phyloP scores from a whole-genome alignment of 2,888 invertebrate genomes.

The Ceraclea dissimilis region DNA sequence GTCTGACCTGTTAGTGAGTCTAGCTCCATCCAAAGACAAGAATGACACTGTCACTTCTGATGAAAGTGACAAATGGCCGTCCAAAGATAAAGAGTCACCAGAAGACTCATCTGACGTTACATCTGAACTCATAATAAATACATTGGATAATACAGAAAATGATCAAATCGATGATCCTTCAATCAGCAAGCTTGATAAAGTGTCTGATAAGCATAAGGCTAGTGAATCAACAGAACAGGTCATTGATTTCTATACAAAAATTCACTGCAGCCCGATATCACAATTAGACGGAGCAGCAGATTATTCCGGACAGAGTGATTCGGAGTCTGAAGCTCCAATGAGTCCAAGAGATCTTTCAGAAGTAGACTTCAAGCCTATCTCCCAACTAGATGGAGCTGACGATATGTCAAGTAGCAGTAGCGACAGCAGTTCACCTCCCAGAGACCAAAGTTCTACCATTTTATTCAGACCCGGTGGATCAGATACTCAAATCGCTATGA shows the following conservation, averaged over 20 bases:
- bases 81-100: constrained; percentile 12
- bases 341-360: constrained; percentile 37
- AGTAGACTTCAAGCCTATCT: constrained; percentile 44
- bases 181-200: background rate
- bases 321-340: constrained; percentile 39
- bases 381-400: constrained; percentile 63
- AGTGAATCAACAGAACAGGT: constrained; percentile 45
- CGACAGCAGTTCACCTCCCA: constrained; percentile 35
- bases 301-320: constrained; percentile 49
- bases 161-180: background rate
- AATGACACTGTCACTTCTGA: constrained; percentile 18
- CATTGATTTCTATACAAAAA: constrained; percentile 48
- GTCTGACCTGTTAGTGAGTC: constrained; percentile 19
- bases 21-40: constrained; percentile 17
- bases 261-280: constrained; percentile 52
- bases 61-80: constrained; percentile 17
- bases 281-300: constrained; percentile 66
- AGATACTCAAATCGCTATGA: constrained; percentile 44
- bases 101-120: constrained; percentile 2
- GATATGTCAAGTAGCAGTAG: constrained; percentile 45
- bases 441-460: constrained; percentile 41
- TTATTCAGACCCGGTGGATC: constrained; percentile 44
- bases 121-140: constrained; percentile 1
- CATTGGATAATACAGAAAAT: background rate
- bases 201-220: constrained; percentile 34